Percentiles rank a stretch among this genome's conserved stretches.
Conservation (phyloP, 1,140 invertebrate species). For the honey bee (Apis mellifera) region Amel_HAv3.1 CM009944.2:1004501-1005000, state of each 20-base stretch:
- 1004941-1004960: constrained; percentile 33
- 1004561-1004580: no score
- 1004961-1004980: constrained; percentile 24
- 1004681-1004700: constrained; percentile 13
- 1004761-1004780: constrained; percentile 36
- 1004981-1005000: constrained; percentile 59
- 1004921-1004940: constrained; percentile 51
- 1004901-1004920: constrained; percentile 71
- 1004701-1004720: no score
- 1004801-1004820: constrained; percentile 55
- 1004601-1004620: not conserved
- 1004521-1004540: no score
- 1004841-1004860: constrained; percentile 75
- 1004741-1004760: constrained; percentile 45
- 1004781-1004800: constrained; percentile 46
- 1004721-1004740: constrained; percentile 24
- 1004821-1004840: constrained; percentile 59
- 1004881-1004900: constrained; percentile 69
- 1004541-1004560: no score
- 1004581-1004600: not conserved
- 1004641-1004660: constrained; percentile 37
- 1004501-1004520: no score
- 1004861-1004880: constrained; percentile 79
- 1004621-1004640: not conserved
- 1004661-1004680: constrained; percentile 13